Evolutionary conservation across 2,888 invertebrate genomes (phyloP), one percentile per base, ranked within the genome.

Genomic region (Spodoptera littoralis): DNA sequence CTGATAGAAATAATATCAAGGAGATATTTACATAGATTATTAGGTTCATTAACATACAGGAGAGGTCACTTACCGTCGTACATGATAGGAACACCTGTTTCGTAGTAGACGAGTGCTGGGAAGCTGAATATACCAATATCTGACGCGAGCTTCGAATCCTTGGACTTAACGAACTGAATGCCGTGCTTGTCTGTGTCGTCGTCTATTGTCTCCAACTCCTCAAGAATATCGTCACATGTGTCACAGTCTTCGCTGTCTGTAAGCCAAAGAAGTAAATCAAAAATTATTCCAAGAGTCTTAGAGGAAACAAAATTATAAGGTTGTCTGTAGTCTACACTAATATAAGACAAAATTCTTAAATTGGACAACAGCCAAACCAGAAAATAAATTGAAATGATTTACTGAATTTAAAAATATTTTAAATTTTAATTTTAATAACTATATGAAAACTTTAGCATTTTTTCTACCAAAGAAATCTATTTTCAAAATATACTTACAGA

Each of bases 141-240:
- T 52, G 98, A 97, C 2, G 98, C 98, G 71, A 98, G 91, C 87
- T 98, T 98, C 0, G 97, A 96, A 90, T 98, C 98, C 87, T 97
- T 98, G 3, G 98, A 98, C 88, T 98, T 98, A 44, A 98, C 98
- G 90, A 98, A 98, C 90, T 98, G 98, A 82, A 98, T 98, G 55
- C 98, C 98, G 83, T 98, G 97, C 85, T 98, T 97, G 84, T 98
- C 98, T 6, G 98, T 98, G 82, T 98, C 98, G 86, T 98, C 98
- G 85, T 98, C 98, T 81, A 98, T 98, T 22, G 97, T 98, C 92
- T 98, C 98, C 78, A 98, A 92, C 84, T 98, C 98, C 84, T 98
- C 97, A 52, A 98, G 94, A 79, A 98, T 97, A 76, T 97, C 96
- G 44, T 97, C 96, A 86, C 98, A 98, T n/a, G 96, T 96, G 69